A percentile compares a stretch with the other conserved stretches of the same genome.
These are phyloP conservation scores for Phyllopteryx taeniolatus DNA, from an alignment of 2,113 vertebrate genomes.

Conservation along the genomic window DNA sequence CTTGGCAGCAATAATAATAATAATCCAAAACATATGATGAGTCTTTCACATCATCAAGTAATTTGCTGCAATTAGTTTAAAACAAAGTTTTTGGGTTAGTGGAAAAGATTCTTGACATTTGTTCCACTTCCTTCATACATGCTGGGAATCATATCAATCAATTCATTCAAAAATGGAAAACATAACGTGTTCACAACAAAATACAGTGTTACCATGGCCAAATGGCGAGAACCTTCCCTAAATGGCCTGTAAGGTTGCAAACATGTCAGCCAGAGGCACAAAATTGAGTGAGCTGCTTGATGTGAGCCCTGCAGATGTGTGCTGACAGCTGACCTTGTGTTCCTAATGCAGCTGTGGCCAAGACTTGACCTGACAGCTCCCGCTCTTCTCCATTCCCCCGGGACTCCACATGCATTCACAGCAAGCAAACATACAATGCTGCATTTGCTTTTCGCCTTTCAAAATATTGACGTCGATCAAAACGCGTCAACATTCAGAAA, in stretches of 20 bases:
- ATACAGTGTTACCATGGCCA: background rate
- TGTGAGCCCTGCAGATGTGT: constrained; percentile 37
- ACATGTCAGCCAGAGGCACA: constrained; percentile 27
- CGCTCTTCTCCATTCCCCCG: background rate
- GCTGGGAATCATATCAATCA: no score
- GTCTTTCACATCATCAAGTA: no score
- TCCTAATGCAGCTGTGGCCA: constrained; percentile 54
- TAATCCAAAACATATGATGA: no score
- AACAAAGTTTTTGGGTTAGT: no score
- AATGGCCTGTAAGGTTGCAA: constrained; percentile 34
- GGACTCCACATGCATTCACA: constrained; percentile 33
- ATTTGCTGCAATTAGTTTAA: no score
- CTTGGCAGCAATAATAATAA: no score
- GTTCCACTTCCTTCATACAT: no score
- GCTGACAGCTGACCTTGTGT: constrained; percentile 54
- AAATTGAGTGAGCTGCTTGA: constrained; percentile 33
- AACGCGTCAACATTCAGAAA: no score
- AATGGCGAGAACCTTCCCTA: constrained; percentile 29
- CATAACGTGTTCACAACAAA: background rate
- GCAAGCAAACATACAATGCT: constrained; percentile 28
- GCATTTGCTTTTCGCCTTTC: constrained; percentile 19
- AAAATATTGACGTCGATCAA: constrained; percentile 31
- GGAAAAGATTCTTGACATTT: no score
- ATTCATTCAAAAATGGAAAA: no score
- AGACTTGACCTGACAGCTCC: constrained; percentile 33